Conservation (phyloP, 1,140 invertebrate genomes). For the Vollenhovia emeryi region DNA sequence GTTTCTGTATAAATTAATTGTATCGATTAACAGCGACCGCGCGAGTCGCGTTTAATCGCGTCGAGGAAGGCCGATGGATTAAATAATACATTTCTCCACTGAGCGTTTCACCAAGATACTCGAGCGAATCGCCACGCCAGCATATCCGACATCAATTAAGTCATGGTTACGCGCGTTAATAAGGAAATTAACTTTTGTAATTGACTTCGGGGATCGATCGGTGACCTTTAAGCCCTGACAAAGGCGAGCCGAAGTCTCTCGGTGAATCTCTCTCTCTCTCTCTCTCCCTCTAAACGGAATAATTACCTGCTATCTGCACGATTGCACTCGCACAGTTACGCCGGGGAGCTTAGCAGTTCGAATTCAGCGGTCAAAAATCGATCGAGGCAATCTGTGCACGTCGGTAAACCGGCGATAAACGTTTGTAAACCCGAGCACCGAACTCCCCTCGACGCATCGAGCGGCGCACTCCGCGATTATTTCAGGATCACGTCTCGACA, state of each 20-base stretch:
- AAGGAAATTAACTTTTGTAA: conserved; percentile 32
- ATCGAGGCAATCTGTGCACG: neutral
- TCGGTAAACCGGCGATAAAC: neutral
- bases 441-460: neutral
- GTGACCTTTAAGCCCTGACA: neutral
- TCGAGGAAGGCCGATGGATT: conserved; percentile 48
- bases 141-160: conserved; percentile 20
- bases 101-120: conserved; percentile 33
- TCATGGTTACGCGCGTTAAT: neutral
- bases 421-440: neutral
- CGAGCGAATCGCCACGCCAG: neutral
- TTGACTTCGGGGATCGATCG: neutral
- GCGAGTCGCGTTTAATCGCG: neutral
- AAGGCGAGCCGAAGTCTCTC: neutral
- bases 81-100: conserved; percentile 40
- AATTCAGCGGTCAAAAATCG: conserved; percentile 6
- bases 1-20: conserved; percentile 24
- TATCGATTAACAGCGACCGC: conserved; percentile 20
- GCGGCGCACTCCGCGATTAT: conserved; percentile 23
- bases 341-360: neutral
- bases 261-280: neutral
- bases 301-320: conserved; percentile 42
- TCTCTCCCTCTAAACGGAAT: neutral
- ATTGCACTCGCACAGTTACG: conserved; percentile 8
- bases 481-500: conserved; percentile 12